Evolutionary conservation across 2,797 vertebrate genomes (phyloP).

Genomic region (Falco novaeseelandiae): DNA sequence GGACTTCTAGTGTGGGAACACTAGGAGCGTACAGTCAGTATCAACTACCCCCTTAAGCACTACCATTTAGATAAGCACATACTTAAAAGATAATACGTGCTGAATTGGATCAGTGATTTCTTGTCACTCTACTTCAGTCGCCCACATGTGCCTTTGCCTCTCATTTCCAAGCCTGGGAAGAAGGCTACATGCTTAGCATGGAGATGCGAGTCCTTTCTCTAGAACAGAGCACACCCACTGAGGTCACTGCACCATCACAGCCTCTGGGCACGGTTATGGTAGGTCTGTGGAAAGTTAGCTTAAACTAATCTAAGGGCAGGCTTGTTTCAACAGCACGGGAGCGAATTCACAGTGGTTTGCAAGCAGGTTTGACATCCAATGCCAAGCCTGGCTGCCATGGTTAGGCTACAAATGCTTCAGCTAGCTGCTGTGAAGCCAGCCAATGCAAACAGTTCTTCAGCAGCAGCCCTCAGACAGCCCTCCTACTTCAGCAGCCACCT

Average conservation of each 20-base stretch:
- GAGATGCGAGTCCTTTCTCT: not conserved
- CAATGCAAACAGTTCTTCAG: not conserved
- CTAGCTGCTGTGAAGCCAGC: not conserved
- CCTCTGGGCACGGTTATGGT: fast-evolving
- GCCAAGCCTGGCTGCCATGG: not conserved
- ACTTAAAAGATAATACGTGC: not conserved
- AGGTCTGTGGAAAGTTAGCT: not conserved
- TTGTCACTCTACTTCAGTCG: not conserved
- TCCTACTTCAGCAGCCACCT: not conserved
- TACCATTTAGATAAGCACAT: not conserved
- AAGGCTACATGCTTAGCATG: not conserved
- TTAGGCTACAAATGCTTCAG: not conserved
- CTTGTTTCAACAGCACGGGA: not conserved
- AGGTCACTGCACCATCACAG: fast-evolving
- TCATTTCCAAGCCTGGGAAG: not conserved
- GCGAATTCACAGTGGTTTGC: not conserved
- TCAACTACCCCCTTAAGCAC: not conserved
- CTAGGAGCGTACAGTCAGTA: not conserved
- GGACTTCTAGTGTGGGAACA: not conserved
- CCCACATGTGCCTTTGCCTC: not conserved
- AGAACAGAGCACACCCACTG: not conserved
- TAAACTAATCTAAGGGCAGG: not conserved
- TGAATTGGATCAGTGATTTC: not conserved
- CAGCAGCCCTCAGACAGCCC: not conserved
- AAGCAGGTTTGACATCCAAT: not conserved